phyloP scores from a whole-genome alignment of 1,140 invertebrate species.

The Eubasilissa regina region DNA sequence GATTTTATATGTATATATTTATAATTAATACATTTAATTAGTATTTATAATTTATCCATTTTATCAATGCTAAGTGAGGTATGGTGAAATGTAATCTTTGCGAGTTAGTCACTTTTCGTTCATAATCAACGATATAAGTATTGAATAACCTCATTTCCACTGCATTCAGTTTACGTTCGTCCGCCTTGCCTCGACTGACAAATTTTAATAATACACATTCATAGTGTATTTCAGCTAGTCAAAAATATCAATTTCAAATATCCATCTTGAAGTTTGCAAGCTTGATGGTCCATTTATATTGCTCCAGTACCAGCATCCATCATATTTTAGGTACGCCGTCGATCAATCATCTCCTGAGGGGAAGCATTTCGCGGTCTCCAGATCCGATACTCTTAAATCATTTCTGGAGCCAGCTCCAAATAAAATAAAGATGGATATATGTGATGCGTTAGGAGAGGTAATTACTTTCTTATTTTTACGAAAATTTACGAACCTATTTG shows the following conservation, averaged over 20 bases:
- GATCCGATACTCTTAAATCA: background rate
- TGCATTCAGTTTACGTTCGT: too few species aligned
- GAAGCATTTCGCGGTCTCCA: conserved; percentile 9
- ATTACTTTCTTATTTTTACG: background rate
- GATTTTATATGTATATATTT: too few species aligned
- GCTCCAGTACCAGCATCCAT: background rate
- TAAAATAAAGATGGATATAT: background rate
- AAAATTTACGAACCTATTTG: background rate
- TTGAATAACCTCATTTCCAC: too few species aligned
- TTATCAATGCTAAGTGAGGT: too few species aligned
- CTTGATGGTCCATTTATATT: conserved; percentile 6
- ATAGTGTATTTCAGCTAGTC: too few species aligned
- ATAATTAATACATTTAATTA: too few species aligned
- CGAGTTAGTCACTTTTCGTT: too few species aligned
- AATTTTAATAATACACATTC: too few species aligned
- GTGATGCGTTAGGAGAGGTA: background rate
- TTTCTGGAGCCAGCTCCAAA: background rate
- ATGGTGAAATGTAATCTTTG: too few species aligned
- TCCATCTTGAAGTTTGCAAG: background rate
- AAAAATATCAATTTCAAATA: background rate
- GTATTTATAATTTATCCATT: too few species aligned
- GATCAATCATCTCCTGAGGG: conserved; percentile 39
- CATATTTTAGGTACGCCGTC: background rate
- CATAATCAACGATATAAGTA: too few species aligned
- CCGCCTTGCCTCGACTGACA: too few species aligned